Base-by-base conservation (phyloP, 2,888 invertebrate genomes). In the Phlogophora meticulosa region DNA sequence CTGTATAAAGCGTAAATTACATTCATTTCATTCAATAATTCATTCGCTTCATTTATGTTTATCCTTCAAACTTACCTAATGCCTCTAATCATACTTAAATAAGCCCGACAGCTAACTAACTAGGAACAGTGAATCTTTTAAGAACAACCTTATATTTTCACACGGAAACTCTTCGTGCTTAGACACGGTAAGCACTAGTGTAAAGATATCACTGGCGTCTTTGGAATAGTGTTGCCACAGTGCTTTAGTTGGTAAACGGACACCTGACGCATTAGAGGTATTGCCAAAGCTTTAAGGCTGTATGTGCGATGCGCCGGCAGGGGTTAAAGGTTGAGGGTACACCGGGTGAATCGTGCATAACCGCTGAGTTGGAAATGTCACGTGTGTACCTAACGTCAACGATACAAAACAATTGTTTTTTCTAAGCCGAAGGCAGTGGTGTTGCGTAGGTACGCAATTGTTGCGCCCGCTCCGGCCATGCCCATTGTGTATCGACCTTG, bases 401-500 rank as follows among this genome's bases (percentile, higher is more conserved):
- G 62, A 75, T 69, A 75, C 63, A 43, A 63, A 49, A 43, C 34
- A 52, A 68, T 74, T 69, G 78, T 75, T 82, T 78, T 75, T 79
- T 80, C 62, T 66, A 58, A 70, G 63, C 70, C 64, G 57, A 52
- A 69, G 66, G 69, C 80, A 68, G 69, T 74, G 63, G 58, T 72
- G 80, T 74, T 71, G 73, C 65, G 71, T 70, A 73, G 64, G 71
- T 70, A 73, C 46, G 67, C 77, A 80, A 78, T 80, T 83, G 77
- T 80, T 69, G 68, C 69, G 72, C 62, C 69, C 72, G 69, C 63
- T 66, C 62, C 56, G 68, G 53, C 69, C 65, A 52, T 61, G 53
- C 62, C 85, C 78, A 89, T 90, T 89, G 89, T 90, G 71, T 78
- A 61, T 20, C 64, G 83, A 78, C 89, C 88, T 90, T 88, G 87